Percentiles rank a stretch among this genome's conserved stretches.
phyloP scores from a whole-genome alignment of 2,113 vertebrate genomes.

The Datnioides undecimradiatus region DNA sequence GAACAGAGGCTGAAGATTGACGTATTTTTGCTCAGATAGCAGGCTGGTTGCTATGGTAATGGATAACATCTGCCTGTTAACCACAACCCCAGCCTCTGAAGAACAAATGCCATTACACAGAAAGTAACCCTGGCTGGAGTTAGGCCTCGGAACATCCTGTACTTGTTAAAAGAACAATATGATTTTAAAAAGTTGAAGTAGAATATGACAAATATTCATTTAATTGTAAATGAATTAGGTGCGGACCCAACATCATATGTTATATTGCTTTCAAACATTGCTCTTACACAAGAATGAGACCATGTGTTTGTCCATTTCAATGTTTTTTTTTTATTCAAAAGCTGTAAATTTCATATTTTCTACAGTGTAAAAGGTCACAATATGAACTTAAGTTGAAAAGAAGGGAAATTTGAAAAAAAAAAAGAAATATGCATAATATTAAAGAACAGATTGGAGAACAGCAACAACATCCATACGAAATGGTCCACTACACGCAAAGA shows the following conservation, averaged over 20 bases:
- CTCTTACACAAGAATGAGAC: not conserved
- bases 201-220: not conserved
- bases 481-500: slow-evolving; percentile 33
- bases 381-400: slow-evolving; percentile 56
- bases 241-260: not conserved
- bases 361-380: slow-evolving; percentile 85
- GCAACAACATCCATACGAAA: slow-evolving; percentile 63
- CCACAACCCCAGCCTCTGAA: too few species aligned
- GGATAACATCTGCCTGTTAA: too few species aligned
- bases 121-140: too few species aligned
- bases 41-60: too few species aligned
- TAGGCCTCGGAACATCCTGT: too few species aligned
- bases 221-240: not conserved
- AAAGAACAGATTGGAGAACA: slow-evolving; percentile 48
- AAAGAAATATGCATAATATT: slow-evolving; percentile 43
- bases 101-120: too few species aligned
- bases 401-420: slow-evolving; percentile 31
- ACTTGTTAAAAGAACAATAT: not conserved
- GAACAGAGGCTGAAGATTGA: too few species aligned
- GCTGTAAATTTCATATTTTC: slow-evolving; percentile 67
- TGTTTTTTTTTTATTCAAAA: slow-evolving; percentile 83
- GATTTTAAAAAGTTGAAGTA: not conserved
- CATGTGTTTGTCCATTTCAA: slow-evolving; percentile 22
- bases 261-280: not conserved
- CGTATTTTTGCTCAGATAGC: too few species aligned